Evolutionary conservation across 1,140 invertebrate species (phyloP).

Genomic region (Pseudoatta argentina): DNA sequence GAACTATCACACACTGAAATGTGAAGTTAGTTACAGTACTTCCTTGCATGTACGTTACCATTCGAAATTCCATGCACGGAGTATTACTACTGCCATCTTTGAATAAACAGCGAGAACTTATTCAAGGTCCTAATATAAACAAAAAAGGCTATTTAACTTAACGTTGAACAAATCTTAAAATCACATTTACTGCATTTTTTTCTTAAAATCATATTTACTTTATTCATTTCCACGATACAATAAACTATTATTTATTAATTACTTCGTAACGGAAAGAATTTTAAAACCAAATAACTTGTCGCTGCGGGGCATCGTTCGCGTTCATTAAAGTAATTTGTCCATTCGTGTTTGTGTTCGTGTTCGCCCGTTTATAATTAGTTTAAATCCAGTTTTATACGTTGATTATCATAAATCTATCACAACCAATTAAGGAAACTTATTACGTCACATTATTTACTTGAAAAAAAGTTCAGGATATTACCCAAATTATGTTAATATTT

Average conservation of each 20-base stretch:
- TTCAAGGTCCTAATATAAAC: too few species aligned
- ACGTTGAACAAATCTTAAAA: constrained; percentile 17
- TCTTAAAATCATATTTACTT: not conserved
- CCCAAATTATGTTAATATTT: not conserved
- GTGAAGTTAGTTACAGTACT: too few species aligned
- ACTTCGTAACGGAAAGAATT: not conserved
- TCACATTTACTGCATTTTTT: not conserved
- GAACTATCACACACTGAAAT: too few species aligned
- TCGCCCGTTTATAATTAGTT: not conserved
- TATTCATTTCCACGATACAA: too few species aligned
- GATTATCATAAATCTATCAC: constrained; percentile 14
- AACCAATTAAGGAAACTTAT: constrained; percentile 16
- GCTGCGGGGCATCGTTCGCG: not conserved
- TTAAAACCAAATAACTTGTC: not conserved
- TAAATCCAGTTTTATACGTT: not conserved
- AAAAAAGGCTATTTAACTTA: not conserved
- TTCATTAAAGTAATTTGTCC: not conserved
- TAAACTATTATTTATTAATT: constrained; percentile 6
- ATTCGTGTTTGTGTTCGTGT: not conserved
- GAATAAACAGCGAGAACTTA: too few species aligned
- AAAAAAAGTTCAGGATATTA: not conserved
- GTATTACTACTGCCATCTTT: too few species aligned
- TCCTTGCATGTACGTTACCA: too few species aligned
- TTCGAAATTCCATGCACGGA: too few species aligned
- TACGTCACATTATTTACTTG: not conserved